Evolutionary conservation across 2,888 invertebrate species (phyloP).

Genomic region (Drepanosiphum platanoidis): DNA sequence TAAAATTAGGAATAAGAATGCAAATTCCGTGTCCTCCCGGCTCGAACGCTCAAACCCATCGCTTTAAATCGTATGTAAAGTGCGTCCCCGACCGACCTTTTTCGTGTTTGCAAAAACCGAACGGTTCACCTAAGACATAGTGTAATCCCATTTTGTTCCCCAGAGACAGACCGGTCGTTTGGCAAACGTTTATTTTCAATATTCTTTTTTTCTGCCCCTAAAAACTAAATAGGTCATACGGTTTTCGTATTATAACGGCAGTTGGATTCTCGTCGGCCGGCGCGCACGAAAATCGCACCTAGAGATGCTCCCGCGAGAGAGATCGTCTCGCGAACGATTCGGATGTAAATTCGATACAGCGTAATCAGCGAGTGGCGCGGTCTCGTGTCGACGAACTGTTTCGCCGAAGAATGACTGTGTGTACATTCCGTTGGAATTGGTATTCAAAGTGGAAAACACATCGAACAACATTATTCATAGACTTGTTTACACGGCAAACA

Average conservation of each 20-base stretch:
- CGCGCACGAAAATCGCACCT: background rate
- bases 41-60: slow-evolving; percentile 13
- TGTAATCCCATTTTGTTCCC: slow-evolving; percentile 48
- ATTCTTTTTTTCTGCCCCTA: background rate
- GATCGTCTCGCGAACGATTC: no score
- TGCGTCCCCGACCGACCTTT: slow-evolving; percentile 34
- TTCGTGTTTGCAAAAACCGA: slow-evolving; percentile 17
- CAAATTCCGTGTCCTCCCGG: slow-evolving; percentile 19
- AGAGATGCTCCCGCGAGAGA: background rate
- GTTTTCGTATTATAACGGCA: background rate
- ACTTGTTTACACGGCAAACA: background rate
- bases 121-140: slow-evolving; percentile 33
- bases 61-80: slow-evolving; percentile 42
- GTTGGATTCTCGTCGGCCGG: background rate
- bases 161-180: background rate
- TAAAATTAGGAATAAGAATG: slow-evolving; percentile 45
- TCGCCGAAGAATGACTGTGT: background rate
- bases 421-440: background rate
- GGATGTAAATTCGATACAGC: slow-evolving; percentile 4
- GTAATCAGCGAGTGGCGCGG: background rate
- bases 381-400: background rate
- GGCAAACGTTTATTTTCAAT: slow-evolving; percentile 56
- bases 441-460: background rate
- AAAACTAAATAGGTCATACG: slow-evolving; percentile 26
- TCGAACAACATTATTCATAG: background rate